phyloP scores from a whole-genome alignment of 2,113 vertebrate species.

The Aramus guarauna region DNA sequence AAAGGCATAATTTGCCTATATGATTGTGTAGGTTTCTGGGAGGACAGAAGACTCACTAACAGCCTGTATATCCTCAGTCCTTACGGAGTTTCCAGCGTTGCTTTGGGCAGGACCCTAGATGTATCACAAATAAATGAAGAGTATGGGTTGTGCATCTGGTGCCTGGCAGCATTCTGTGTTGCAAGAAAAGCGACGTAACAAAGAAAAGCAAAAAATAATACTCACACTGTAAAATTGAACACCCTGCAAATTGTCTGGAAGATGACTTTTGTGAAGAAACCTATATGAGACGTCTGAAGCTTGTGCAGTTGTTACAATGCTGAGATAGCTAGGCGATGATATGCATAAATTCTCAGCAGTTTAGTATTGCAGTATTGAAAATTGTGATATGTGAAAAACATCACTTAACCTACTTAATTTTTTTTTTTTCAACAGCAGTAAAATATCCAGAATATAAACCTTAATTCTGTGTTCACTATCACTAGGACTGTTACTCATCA shows the following conservation, averaged over 20 bases:
- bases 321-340: not conserved
- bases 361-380: not conserved
- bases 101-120: not conserved
- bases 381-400: not conserved
- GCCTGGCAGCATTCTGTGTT: not conserved
- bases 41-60: not conserved
- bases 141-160: not conserved
- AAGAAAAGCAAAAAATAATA: not conserved
- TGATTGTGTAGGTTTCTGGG: not conserved
- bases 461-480: not conserved
- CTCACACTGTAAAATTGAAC: not conserved
- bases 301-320: not conserved
- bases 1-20: not conserved
- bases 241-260: not conserved
- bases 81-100: not conserved
- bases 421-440: not conserved
- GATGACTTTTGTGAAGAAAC: not conserved
- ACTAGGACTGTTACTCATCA: not conserved
- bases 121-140: not conserved
- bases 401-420: not conserved
- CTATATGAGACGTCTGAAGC: not conserved
- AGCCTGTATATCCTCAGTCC: not conserved
- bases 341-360: not conserved
- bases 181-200: not conserved
- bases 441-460: not conserved